A percentile compares a stretch with the other conserved stretches of the same genome.
Conservation (phyloP, 2,113 vertebrate species). For the Papio anubis region DNA sequence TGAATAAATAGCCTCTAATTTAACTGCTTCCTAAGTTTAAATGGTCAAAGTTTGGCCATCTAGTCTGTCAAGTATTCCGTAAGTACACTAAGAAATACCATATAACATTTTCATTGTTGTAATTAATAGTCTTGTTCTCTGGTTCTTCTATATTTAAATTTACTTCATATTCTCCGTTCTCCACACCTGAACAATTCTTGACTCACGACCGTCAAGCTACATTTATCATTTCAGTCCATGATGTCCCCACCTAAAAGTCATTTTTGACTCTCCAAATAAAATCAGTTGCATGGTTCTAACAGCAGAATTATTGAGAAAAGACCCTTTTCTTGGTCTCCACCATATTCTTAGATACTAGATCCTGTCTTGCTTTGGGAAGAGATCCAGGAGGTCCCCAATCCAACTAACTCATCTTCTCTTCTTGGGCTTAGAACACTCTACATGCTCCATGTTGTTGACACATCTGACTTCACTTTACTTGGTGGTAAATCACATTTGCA, state of each 20-base stretch:
- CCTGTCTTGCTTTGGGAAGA: not conserved
- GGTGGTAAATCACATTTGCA: not conserved
- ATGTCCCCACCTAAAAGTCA: not conserved
- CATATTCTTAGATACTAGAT: not conserved
- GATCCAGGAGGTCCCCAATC: not conserved
- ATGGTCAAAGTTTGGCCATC: slow-evolving; percentile 6
- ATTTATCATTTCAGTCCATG: not conserved
- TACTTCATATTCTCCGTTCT: not conserved
- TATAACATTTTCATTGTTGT: not conserved
- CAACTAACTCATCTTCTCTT: not conserved
- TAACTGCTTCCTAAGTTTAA: slow-evolving; percentile 4
- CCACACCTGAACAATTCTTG: not conserved
- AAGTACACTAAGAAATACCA: not conserved
- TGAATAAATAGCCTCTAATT: not conserved
- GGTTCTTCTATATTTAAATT: not conserved
- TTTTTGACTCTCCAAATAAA: not conserved
- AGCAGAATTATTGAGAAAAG: not conserved
- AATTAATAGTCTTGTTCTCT: not conserved
- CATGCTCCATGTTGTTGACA: not conserved
- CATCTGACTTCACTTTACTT: not conserved
- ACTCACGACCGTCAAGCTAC: not conserved
- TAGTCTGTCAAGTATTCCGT: not conserved
- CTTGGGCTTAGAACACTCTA: not conserved
- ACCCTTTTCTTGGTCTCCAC: not conserved
- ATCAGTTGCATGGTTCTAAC: not conserved